Base-by-base conservation (phyloP, 2,113 vertebrate genomes). In the Neolamprologus brichardi region DNA sequence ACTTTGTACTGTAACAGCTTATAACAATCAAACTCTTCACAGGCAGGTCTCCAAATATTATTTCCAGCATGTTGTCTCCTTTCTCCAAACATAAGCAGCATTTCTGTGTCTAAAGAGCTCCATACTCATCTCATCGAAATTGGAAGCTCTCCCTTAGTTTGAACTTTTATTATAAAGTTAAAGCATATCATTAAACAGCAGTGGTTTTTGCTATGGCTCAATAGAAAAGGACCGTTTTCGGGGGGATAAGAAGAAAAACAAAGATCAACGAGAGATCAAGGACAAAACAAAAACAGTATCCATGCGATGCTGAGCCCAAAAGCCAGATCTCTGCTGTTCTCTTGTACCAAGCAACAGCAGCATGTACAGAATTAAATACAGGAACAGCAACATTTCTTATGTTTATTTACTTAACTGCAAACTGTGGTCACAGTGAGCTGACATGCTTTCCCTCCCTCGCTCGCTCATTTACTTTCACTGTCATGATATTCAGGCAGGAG, bases 291-390 rank as follows among this genome's bases (percentile, higher is more conserved):
- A 64, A 64, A 64, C 4, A 7, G 2, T 11, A 12, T 5, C 60
- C 10, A n/a, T 37, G 0, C 3, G 0, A n/a, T 11, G 2, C 58
- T 34, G 30, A 62, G 30, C 17, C 5, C 17, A 4, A 62, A 34
- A 34, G 5, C 30, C 30, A 12, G 4, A n/a, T 34, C 30, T 64
- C 18, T 37, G 60, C 32, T 2, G 60, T 5, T 34, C 56, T 9
- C 30, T n/a, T 34, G 9, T 2, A 37, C 30, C 0, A 62, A 7
- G 58, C 58, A 64, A n/a, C 32, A 37, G 32, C 60, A 64, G 18
- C 60, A 37, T 5, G 17, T 64, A 37, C 10, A 64, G 15, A 37
- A 64, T 64, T 1, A 64, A 37, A 64, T 37, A 37, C 32, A 37
- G 60, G 60, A 12, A 34, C 17, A 64, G 30, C 60, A 64, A 37